Evolutionary conservation across 2,797 vertebrate genomes (phyloP), one percentile per base, ranked within the genome.

Genomic region (Echiichthys vipera): DNA sequence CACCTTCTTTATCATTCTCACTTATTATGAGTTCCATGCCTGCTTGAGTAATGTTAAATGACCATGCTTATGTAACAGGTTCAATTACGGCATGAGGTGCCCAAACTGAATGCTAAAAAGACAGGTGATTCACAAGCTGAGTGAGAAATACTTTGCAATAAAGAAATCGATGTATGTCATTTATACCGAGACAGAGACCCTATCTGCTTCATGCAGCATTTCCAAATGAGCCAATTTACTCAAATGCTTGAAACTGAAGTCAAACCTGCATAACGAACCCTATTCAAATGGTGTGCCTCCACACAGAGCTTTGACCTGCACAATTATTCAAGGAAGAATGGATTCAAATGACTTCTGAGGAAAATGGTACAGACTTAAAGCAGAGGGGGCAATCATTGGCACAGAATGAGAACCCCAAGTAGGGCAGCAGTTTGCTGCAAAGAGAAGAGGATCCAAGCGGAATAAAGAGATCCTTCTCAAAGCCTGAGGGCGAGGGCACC

Each of bases 311-410:
- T 74, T 87, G 75, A 88, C 91, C 88, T 55, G 75, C 70, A 36
- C 65, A 80, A 84, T 89, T 85, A 88, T 88, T 86, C 81, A 85
- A 85, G 85, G 82, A 82, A 78, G 75, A 82, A 88, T 81, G 61
- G 84, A 82, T 85, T 88, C 64, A 85, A 83, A 77, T 75, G 71
- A 29, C 65, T 36, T 25, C 69, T 74, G 75, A 87, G 90, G 66
- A 73, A 89, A 88, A 74, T 71, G 77, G 81, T 78, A 65, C 68
- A 77, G 59, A 72, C 71, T 84, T 54, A 83, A 81, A 88, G 83
- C 65, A 65, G 74, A 77, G 68, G 51, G 70, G 55, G 71, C 42
- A 73, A 81, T 87, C 78, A 75, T 37, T 57, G 63, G 65, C 61
- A 55, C 58, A 66, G 80, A 89, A 84, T 83, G 74, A 85, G 72